Percentiles rank a stretch among this genome's conserved stretches.
These are phyloP conservation scores for Etheostoma cragini DNA, from an alignment of 2,113 vertebrate genomes.

Conservation along the genomic window DNA sequence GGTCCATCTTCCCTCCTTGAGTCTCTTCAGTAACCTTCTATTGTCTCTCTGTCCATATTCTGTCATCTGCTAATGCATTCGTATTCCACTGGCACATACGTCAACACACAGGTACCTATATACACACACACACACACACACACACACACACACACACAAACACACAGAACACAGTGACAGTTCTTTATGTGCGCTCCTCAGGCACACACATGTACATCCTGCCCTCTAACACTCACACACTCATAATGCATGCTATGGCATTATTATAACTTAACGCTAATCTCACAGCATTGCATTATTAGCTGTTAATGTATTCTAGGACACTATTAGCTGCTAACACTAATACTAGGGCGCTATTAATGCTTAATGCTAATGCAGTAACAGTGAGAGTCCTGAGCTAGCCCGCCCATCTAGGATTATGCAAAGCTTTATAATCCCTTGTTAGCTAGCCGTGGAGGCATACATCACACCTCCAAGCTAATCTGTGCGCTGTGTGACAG, in stretches of 20 bases:
- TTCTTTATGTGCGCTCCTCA: neutral
- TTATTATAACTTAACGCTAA: conserved; percentile 77
- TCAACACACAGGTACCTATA: conserved; percentile 5
- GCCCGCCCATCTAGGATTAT: conserved; percentile 81
- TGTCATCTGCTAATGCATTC: conserved; percentile 53
- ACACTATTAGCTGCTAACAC: conserved; percentile 81
- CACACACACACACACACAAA: conserved; percentile 16
- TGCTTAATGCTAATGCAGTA: conserved; percentile 80
- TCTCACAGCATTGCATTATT: conserved; percentile 76
- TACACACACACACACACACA: conserved; percentile 21
- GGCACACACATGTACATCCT: neutral
- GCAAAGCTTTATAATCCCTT: conserved; percentile 78
- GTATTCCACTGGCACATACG: conserved; percentile 13
- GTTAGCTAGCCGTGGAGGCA: conserved; percentile 79
- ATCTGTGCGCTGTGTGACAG: conserved; percentile 76
- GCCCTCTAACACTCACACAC: conserved; percentile 19
- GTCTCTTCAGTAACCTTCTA: conserved; percentile 72
- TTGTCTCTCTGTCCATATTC: conserved; percentile 57
- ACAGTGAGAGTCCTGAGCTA: conserved; percentile 81
- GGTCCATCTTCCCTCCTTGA: conserved; percentile 44
- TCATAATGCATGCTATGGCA: conserved; percentile 54
- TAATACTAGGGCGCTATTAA: conserved; percentile 77
- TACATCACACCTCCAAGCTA: conserved; percentile 76
- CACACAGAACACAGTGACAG: conserved; percentile 3
- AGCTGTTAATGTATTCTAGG: conserved; percentile 78